Evolutionary conservation across 37 sponge, comb jelly and placozoan species (phyloP).

Genomic region (Geodia barretti): DNA sequence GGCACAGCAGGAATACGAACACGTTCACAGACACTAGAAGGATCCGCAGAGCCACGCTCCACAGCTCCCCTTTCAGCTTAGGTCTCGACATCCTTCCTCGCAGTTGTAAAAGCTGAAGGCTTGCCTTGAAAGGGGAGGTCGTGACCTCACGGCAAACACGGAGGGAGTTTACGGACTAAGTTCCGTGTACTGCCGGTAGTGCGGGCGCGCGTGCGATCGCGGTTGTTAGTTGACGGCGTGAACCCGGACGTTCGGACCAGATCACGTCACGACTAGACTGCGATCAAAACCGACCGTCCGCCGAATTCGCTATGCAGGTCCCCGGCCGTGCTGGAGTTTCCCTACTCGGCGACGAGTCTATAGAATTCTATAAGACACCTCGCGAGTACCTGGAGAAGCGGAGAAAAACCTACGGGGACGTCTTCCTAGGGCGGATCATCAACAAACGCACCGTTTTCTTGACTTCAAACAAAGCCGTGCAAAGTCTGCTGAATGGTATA

Average conservation of each 20-base stretch:
- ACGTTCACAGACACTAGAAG: not conserved
- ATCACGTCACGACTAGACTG: no score
- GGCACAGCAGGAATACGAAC: slow-evolving; percentile 14
- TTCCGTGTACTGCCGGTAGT: no score
- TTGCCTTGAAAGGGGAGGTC: no score
- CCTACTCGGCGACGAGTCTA: slow-evolving; percentile 77
- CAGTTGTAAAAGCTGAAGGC: no score
- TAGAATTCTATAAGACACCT: slow-evolving; percentile 72
- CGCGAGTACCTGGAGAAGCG: slow-evolving; percentile 48
- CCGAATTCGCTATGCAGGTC: slow-evolving; percentile 65
- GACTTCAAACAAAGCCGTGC: slow-evolving; percentile 67
- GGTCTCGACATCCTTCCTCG: not conserved
- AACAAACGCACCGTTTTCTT: slow-evolving; percentile 73
- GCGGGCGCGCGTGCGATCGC: no score
- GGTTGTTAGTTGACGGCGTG: no score
- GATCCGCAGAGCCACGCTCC: slow-evolving; percentile 7
- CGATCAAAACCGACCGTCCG: no score
- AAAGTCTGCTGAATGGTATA: slow-evolving; percentile 66
- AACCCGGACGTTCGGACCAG: no score
- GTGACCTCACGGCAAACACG: no score
- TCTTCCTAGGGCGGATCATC: slow-evolving; percentile 69
- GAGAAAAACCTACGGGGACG: slow-evolving; percentile 46
- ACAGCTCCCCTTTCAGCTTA: not conserved
- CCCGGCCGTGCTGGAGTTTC: slow-evolving; percentile 67
- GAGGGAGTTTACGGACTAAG: no score